A percentile compares a stretch with the other conserved stretches of the same genome.
These are phyloP conservation scores for Drosophila anceps DNA, from an alignment of 2,888 invertebrate genomes.

Conservation along the genomic window DNA sequence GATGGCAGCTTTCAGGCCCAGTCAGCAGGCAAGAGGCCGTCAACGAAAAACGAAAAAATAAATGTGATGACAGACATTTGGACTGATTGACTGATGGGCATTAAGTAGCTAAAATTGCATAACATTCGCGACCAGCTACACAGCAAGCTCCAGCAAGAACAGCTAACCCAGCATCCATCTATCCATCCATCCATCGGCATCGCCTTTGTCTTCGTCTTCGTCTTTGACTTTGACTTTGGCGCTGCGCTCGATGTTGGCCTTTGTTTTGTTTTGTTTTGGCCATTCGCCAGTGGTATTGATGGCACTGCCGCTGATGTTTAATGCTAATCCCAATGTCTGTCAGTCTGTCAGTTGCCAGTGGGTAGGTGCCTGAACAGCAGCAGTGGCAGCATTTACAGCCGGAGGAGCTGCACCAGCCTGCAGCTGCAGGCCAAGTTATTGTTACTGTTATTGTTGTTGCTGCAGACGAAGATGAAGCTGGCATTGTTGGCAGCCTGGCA, in stretches of 20 bases:
- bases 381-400: slow-evolving; percentile 7
- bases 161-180: slow-evolving; percentile 5
- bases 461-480: slow-evolving; percentile 76
- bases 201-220: slow-evolving; percentile 23
- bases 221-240: slow-evolving; percentile 19
- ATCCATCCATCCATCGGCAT: slow-evolving; percentile 30
- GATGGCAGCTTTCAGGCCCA: slow-evolving; percentile 5
- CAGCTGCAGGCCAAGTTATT: slow-evolving; percentile 57
- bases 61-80: slow-evolving; percentile 76
- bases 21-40: slow-evolving; percentile 22
- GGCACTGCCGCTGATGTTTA: slow-evolving; percentile 61
- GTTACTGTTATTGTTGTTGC: slow-evolving; percentile 54
- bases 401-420: slow-evolving; percentile 16
- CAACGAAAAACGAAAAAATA: slow-evolving; percentile 34
- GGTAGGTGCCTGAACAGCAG: slow-evolving; percentile 34
- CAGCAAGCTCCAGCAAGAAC: not conserved
- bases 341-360: slow-evolving; percentile 54
- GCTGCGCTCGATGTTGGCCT: slow-evolving; percentile 22
- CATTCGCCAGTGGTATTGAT: slow-evolving; percentile 52
- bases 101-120: slow-evolving; percentile 79
- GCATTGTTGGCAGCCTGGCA: slow-evolving; percentile 53
- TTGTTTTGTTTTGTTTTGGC: slow-evolving; percentile 47
- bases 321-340: slow-evolving; percentile 79
- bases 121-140: slow-evolving; percentile 54
- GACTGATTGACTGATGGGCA: slow-evolving; percentile 79